phyloP scores from a whole-genome alignment of 2,888 invertebrate species.

The Drosophila acutilabella region DNA sequence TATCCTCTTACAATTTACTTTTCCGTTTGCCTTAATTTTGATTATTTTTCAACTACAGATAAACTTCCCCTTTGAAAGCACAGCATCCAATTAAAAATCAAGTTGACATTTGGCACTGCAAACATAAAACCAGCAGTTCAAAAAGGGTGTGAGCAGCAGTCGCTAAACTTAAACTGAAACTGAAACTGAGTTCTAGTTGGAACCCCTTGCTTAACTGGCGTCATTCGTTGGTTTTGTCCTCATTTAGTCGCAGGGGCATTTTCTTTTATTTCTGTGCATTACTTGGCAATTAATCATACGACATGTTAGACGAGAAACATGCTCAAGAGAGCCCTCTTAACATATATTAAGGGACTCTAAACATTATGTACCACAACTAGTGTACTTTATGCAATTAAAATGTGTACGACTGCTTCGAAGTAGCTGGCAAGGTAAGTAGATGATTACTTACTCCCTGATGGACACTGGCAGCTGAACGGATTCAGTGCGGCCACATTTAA shows the following conservation, averaged over 20 bases:
- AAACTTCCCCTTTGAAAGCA: slow-evolving; percentile 26
- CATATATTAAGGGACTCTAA: slow-evolving; percentile 5
- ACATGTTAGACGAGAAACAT: slow-evolving; percentile 7
- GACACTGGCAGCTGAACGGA: background rate
- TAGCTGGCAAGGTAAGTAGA: slow-evolving; percentile 8
- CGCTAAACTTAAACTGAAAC: background rate
- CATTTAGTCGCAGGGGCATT: slow-evolving; percentile 26
- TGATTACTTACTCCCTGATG: slow-evolving; percentile 12
- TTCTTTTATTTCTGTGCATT: slow-evolving; percentile 15
- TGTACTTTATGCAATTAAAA: slow-evolving; percentile 19
- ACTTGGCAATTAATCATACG: slow-evolving; percentile 48
- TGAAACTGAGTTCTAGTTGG: background rate
- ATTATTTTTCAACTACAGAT: slow-evolving; percentile 49
- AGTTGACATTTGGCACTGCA: slow-evolving; percentile 39
- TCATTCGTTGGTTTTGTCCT: slow-evolving; percentile 33
- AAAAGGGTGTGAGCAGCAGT: background rate
- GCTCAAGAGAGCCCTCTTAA: background rate
- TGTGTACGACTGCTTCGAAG: slow-evolving; percentile 1
- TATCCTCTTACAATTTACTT: slow-evolving; percentile 48
- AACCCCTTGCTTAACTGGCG: background rate
- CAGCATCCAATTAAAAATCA: slow-evolving; percentile 59
- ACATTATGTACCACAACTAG: background rate
- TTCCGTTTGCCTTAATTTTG: slow-evolving; percentile 62
- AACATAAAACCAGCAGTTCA: slow-evolving; percentile 16
- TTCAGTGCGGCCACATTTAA: slow-evolving; percentile 1